Base-by-base conservation (phyloP, 2,797 vertebrate species). In the Centroberyx gerrardi region DNA sequence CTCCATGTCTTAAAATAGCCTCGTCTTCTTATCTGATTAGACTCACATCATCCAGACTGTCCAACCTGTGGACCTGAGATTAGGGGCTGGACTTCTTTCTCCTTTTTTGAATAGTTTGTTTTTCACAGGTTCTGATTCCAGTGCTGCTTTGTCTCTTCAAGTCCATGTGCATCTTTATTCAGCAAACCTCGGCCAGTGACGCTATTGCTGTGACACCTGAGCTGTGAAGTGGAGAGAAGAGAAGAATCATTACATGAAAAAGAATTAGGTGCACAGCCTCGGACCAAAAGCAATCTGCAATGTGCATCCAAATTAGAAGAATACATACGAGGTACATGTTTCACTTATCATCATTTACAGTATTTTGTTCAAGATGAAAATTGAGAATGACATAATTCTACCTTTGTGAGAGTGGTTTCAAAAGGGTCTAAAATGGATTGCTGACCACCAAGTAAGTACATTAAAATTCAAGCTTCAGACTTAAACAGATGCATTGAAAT, bases 401-500 rank as follows among this genome's bases (percentile, higher is more conserved):
- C n/a, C 38, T n/a, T 42, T n/a, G 18, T 65, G 33, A 38, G 8
- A 18, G 27, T 53, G 17, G 22, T 56, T 71, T 72, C 29, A 8
- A 51, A 22, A 10, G 12, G 9, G 15, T 67, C 33, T 40, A 40
- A 77, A 82, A 54, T 40, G n/a, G 36, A 67, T n/a, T 31, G 27
- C 46, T 53, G 68, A 69, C 58, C 64, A 27, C 65, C 15, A 29
- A 52, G 62, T 63, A 40, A 68, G 51, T 61, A 71, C 79, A 92
- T 95, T 94, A 94, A 94, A 87, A 95, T 94, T 92, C 90, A 95
- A 91, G 83, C 63, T 69, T 82, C 69, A 38, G 61, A 76, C 91
- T 93, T 95, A 95, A 96, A 84, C 89, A 96, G 90, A 95, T 95
- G 93, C 95, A 95, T 95, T 95, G 94, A 94, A 95, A 90, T 86